Percentiles rank a stretch among this genome's conserved stretches.
Conservation (phyloP, 2,113 vertebrate genomes). For the Morone chrysops region DNA sequence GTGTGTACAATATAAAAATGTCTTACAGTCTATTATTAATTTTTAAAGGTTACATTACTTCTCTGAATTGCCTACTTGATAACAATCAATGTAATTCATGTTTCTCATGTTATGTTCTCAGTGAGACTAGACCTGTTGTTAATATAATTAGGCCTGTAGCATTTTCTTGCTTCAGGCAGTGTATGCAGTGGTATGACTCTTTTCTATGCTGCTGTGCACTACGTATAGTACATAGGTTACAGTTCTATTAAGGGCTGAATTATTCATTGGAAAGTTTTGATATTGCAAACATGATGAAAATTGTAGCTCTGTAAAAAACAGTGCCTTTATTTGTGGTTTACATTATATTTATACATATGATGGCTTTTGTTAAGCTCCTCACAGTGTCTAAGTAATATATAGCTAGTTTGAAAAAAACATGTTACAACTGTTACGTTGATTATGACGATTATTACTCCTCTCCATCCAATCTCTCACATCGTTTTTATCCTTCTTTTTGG, state of each 20-base stretch:
- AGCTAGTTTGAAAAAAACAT: background rate
- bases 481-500: background rate
- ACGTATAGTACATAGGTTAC: background rate
- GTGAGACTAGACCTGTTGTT: conserved; percentile 21
- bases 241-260: background rate
- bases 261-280: background rate
- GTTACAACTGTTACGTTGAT: background rate
- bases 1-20: background rate
- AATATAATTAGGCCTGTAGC: conserved; percentile 35
- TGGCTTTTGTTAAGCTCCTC: background rate
- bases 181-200: background rate
- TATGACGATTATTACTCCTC: background rate
- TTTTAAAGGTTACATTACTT: conserved; percentile 34
- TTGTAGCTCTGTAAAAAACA: background rate
- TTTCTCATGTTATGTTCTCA: conserved; percentile 11
- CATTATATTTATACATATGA: background rate
- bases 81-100: background rate
- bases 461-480: background rate
- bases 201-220: background rate
- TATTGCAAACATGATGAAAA: background rate
- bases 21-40: conserved; percentile 46
- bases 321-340: background rate
- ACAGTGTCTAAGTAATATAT: background rate
- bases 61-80: conserved; percentile 1
- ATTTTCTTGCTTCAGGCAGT: conserved; percentile 17